Conservation (phyloP, 2,113 vertebrate species). For the Phylloscopus whistleri region DNA sequence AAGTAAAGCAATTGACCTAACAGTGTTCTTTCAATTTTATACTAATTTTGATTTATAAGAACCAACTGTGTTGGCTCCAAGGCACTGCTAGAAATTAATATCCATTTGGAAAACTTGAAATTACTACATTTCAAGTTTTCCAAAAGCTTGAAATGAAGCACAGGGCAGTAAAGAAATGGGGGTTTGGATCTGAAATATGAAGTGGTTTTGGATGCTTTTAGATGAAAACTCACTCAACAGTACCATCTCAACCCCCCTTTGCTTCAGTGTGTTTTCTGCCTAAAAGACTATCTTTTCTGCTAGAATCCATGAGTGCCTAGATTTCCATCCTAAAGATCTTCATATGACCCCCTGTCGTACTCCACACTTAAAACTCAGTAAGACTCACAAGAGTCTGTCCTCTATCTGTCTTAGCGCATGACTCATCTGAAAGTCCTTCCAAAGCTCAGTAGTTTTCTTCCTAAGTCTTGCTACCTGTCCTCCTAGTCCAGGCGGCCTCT, state of each 20-base stretch:
- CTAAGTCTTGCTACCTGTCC: not conserved
- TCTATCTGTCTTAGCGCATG: not conserved
- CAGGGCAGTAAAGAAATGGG: not conserved
- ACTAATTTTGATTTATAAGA: not conserved
- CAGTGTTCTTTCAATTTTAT: not conserved
- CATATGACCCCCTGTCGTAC: not conserved
- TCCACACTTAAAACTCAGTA: not conserved
- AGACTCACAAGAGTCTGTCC: not conserved
- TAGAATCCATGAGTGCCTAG: not conserved
- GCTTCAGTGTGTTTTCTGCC: not conserved
- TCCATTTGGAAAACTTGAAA: slow-evolving; percentile 2
- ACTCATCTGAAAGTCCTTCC: not conserved
- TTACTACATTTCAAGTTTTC: not conserved
- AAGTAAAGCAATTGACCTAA: not conserved
- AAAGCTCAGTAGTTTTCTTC: not conserved
- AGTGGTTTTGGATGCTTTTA: not conserved
- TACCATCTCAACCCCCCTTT: not conserved
- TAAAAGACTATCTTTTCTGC: not conserved
- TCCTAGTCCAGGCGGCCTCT: not conserved
- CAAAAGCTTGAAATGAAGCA: not conserved
- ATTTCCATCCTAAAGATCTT: not conserved
- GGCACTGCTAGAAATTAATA: not conserved
- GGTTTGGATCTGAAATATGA: not conserved
- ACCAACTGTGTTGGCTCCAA: not conserved
- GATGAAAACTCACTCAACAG: not conserved